Conservation (phyloP, 2,113 vertebrate genomes). For the Uria lomvia region DNA sequence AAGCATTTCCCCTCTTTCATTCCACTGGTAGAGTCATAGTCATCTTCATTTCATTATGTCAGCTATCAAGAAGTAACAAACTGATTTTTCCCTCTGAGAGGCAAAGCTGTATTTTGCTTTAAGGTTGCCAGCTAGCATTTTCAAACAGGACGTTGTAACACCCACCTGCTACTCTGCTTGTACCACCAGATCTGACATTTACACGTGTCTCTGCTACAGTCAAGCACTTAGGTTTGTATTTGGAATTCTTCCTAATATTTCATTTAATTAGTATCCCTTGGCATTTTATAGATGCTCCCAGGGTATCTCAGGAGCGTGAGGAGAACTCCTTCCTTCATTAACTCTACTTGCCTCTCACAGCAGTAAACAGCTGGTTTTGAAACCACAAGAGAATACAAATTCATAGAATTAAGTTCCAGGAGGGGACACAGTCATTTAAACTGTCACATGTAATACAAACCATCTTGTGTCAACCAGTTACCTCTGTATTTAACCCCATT, state of each 20-base stretch:
- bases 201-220: background rate
- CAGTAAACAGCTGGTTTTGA: constrained; percentile 5
- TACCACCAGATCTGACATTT: background rate
- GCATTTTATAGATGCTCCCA: background rate
- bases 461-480: background rate
- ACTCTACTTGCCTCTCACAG: background rate
- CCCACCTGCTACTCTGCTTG: background rate
- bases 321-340: background rate
- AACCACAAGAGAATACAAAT: background rate
- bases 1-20: background rate
- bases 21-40: background rate
- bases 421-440: background rate
- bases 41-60: background rate
- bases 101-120: background rate
- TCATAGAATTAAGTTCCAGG: background rate
- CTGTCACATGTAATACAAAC: background rate
- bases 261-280: background rate
- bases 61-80: background rate
- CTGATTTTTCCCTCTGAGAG: background rate
- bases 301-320: background rate
- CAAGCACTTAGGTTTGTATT: background rate
- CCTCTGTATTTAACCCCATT: background rate
- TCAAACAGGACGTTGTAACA: background rate
- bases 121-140: background rate
- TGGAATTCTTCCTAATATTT: background rate